A percentile compares a stretch with the other conserved stretches of the same genome.
phyloP scores from a whole-genome alignment of 2,888 invertebrate genomes.

The Oeneis ivallda region DNA sequence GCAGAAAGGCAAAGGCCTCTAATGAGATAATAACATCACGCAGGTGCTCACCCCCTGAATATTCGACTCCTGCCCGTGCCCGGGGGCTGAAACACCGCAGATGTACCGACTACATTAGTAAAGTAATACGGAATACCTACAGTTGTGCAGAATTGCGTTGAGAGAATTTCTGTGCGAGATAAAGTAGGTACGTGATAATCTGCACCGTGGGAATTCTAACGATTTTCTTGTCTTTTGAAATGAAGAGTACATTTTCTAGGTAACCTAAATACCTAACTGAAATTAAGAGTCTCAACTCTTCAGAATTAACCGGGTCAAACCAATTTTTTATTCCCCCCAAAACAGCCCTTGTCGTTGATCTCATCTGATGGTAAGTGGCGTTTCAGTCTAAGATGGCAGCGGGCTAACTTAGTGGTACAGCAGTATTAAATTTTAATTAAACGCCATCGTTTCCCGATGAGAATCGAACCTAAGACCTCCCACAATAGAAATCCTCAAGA shows the following conservation, averaged over 20 bases:
- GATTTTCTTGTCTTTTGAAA: constrained; percentile 11
- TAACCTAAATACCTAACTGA: background rate
- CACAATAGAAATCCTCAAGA: no score
- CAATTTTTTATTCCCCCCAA: no score
- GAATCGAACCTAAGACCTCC: no score
- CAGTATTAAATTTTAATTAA: no score
- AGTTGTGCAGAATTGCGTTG: constrained; percentile 18
- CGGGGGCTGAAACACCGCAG: constrained; percentile 21
- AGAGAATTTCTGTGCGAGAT: constrained; percentile 21
- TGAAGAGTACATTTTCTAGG: background rate
- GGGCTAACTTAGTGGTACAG: no score
- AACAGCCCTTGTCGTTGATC: no score
- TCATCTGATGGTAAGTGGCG: no score
- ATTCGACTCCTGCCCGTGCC: constrained; percentile 12
- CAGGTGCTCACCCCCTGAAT: constrained; percentile 14
- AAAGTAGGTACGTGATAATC: constrained; percentile 19
- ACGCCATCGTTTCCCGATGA: no score
- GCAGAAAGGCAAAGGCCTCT: constrained; percentile 18
- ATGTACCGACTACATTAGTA: constrained; percentile 25
- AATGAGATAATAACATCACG: constrained; percentile 24
- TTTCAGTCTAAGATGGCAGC: no score
- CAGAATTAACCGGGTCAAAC: no score
- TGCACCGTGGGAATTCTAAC: constrained; percentile 16
- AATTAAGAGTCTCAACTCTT: no score
- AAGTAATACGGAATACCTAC: constrained; percentile 24